Evolutionary conservation across 2,888 invertebrate genomes (phyloP).

Genomic region (Electrophaes corylata): DNA sequence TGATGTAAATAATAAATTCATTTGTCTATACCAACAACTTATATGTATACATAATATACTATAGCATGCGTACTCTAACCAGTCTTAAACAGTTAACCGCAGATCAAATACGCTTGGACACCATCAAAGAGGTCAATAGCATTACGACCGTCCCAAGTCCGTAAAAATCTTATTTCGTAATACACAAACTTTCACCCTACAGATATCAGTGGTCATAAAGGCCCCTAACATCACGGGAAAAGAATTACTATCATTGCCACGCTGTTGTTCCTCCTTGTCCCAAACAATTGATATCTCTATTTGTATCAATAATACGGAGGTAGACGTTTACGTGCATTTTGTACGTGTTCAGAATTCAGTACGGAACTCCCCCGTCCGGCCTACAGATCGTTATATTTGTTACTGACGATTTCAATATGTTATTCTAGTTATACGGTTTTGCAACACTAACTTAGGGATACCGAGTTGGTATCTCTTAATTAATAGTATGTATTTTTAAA

Average conservation of each 20-base stretch:
- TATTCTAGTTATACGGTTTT: not conserved
- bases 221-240: slow-evolving; percentile 57
- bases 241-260: slow-evolving; percentile 73
- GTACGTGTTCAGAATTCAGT: slow-evolving; percentile 77
- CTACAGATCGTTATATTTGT: slow-evolving; percentile 57
- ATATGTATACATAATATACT: not conserved
- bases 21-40: not conserved
- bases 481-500: no score
- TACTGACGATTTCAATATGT: not conserved
- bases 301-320: slow-evolving; percentile 82
- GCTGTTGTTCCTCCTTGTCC: slow-evolving; percentile 73
- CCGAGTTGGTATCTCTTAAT: no score
- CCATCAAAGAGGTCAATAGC: slow-evolving; percentile 58
- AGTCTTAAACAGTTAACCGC: slow-evolving; percentile 27
- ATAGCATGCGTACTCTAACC: slow-evolving; percentile 6
- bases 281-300: slow-evolving; percentile 83
- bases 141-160: slow-evolving; percentile 54
- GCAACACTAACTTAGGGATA: not conserved
- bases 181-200: slow-evolving; percentile 56
- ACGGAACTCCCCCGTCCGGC: slow-evolving; percentile 47
- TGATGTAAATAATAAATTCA: no score
- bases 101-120: slow-evolving; percentile 44
- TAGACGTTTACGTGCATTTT: slow-evolving; percentile 78
- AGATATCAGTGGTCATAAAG: slow-evolving; percentile 62
- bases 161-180: slow-evolving; percentile 62